Base-by-base conservation (phyloP, 2,888 invertebrate genomes). In the Allacma fusca region DNA sequence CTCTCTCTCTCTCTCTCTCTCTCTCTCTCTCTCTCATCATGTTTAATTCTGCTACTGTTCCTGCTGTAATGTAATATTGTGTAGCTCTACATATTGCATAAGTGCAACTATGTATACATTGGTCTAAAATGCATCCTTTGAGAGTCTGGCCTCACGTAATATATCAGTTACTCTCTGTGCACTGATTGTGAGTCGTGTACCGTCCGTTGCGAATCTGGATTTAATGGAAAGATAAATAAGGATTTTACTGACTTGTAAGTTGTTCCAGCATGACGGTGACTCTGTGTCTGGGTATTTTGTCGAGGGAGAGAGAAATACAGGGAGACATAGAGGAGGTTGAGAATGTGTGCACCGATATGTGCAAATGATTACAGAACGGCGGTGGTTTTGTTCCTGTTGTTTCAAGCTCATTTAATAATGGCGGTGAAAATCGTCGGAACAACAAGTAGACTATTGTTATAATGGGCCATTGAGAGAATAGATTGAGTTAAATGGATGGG, bases 401-500 rank as follows among this genome's bases (percentile, higher is more conserved):
- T 50, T 50, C 50, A 62, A 62, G 62, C 62, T 23, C 62, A 62
- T 62, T 62, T 62, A 62, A 62, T 62, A 62, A 24, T 62, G 62
- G 62, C 26, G 62, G 62, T 62, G 62, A 62, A 62, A 29, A 71
- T 57, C 29, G 59, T 28, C 29, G 72, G 34, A 72, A 72, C 72
- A 72, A 72, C 72, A 72, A 72, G 72, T 72, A 29, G 72, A 29
- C 72, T 72, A 59, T 72, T 72, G 72, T 72, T 72, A n/a, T 72
- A 59, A 59, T 72, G 59, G 59, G 59, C 59, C 26, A 50, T 70
- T 50, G 72, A 28, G 72, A 62, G 57, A 72, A 72, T 72, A 62
- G 72, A 72, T 72, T 59, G 72, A 71, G 71, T 57, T 28, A 57
- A 59, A 57, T 72, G 72, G 72, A 72, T 72, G 29, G 72, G 72